A percentile compares a stretch with the other conserved stretches of the same genome.
Conservation (phyloP, 2,797 vertebrate genomes). For the Diplodus puntazzo region DNA sequence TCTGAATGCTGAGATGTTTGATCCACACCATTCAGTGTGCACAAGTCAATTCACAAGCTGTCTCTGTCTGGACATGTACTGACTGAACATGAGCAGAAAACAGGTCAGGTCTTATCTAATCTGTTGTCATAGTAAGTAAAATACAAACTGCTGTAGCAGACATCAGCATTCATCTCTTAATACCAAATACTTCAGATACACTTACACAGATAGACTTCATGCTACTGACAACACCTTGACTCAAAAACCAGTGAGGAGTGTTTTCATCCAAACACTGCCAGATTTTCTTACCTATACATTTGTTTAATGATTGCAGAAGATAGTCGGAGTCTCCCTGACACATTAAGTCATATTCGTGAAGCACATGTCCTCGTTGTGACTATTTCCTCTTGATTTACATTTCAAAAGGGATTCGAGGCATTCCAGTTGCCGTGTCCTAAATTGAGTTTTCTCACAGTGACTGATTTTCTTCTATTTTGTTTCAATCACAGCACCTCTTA, state of each 20-base stretch:
- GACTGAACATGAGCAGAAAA: neutral
- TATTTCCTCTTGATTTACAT: conserved; percentile 2
- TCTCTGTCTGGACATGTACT: neutral
- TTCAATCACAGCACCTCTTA: neutral
- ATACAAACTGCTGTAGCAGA: neutral
- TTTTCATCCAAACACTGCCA: neutral
- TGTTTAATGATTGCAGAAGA: conserved; percentile 70
- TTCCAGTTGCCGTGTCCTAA: neutral
- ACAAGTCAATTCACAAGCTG: conserved; percentile 4
- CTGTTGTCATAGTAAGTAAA: neutral
- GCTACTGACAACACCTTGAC: neutral
- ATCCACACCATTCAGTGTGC: conserved; percentile 17
- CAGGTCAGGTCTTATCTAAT: conserved; percentile 16
- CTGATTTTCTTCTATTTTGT: neutral
- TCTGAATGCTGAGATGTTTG: neutral
- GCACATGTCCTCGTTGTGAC: neutral
- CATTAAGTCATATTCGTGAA: conserved; percentile 3
- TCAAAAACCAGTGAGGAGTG: neutral
- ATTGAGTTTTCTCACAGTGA: neutral
- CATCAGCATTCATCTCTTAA: neutral
- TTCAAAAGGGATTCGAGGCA: neutral
- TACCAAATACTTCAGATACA: neutral
- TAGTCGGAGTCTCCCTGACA: conserved; percentile 34
- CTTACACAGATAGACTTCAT: neutral
- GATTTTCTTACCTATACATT: conserved; percentile 49